These are phyloP conservation scores for Decapterus maruadsi DNA, from an alignment of 2,797 vertebrate genomes.

Conservation along the genomic window DNA sequence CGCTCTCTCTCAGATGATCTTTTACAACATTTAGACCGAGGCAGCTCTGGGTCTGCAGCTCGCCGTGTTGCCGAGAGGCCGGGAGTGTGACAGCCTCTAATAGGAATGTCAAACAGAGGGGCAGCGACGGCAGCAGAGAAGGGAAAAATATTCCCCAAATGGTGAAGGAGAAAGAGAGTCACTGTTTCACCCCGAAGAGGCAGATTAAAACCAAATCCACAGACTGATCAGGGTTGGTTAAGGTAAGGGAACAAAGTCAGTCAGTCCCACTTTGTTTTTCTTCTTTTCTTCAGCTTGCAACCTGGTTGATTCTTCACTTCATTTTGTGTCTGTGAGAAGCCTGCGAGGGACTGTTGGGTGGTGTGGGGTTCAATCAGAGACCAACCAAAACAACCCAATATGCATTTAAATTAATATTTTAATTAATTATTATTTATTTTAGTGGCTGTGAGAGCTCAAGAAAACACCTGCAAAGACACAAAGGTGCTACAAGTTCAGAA, in stretches of 20 bases:
- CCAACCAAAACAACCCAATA: too few relatives aligned
- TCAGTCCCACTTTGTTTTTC: neutral
- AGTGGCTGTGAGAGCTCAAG: too few relatives aligned
- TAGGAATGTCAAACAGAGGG: constrained; percentile 60
- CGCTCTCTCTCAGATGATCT: constrained; percentile 15
- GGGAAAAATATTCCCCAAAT: constrained; percentile 58
- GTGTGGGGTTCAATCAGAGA: too few relatives aligned
- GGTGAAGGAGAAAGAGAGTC: constrained; percentile 26
- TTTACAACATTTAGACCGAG: constrained; percentile 33
- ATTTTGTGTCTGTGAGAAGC: neutral
- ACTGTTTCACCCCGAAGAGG: constrained; percentile 17
- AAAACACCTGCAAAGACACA: too few relatives aligned
- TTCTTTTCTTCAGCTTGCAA: neutral
- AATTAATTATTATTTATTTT: too few relatives aligned
- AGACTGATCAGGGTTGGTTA: constrained; percentile 2
- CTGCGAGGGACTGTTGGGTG: too few relatives aligned
- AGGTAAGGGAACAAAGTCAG: neutral
- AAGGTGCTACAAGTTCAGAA: too few relatives aligned
- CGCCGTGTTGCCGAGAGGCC: constrained; percentile 3
- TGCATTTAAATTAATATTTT: too few relatives aligned
- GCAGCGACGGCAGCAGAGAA: constrained; percentile 38
- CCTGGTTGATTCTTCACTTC: neutral
- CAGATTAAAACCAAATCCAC: constrained; percentile 20
- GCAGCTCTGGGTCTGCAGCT: constrained; percentile 10
- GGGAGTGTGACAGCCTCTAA: constrained; percentile 28